phyloP scores from a whole-genome alignment of 1,140 invertebrate species.

The Drosophila malerkotliana region DNA sequence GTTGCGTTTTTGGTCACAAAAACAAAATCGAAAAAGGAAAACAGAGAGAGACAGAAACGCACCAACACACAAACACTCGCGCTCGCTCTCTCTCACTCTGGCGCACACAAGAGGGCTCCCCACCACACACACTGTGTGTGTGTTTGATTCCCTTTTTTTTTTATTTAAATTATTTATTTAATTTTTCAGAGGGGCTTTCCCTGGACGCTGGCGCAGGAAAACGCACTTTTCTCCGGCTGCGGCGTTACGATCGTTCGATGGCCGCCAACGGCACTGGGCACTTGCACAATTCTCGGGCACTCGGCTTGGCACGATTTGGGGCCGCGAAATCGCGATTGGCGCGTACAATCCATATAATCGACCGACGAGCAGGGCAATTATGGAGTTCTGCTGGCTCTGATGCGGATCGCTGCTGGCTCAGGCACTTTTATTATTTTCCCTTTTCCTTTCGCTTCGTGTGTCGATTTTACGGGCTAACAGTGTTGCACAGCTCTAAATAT shows the following conservation, averaged over 20 bases:
- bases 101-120: conserved; percentile 5
- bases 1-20: conserved; percentile 8
- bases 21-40: conserved; percentile 43
- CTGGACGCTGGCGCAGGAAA: not conserved
- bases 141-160: not conserved
- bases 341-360: conserved; percentile 64
- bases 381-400: not conserved
- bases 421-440: conserved; percentile 1
- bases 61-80: conserved; percentile 18
- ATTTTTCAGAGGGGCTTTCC: not conserved
- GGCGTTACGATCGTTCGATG: conserved; percentile 30
- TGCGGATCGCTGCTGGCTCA: not conserved
- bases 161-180: conserved; percentile 8
- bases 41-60: conserved; percentile 36
- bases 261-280: conserved; percentile 30
- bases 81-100: conserved; percentile 23
- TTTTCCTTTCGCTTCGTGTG: not conserved
- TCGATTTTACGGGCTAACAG: not conserved
- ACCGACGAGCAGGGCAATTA: conserved; percentile 8
- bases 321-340: conserved; percentile 33
- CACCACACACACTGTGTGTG: not conserved
- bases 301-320: conserved; percentile 43
- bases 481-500: not conserved
- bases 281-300: conserved; percentile 56
- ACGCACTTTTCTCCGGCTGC: not conserved